A percentile compares a stretch with the other conserved stretches of the same genome.
phyloP scores from a whole-genome alignment of 1,140 invertebrate genomes.

The Anastatus disparis region DNA sequence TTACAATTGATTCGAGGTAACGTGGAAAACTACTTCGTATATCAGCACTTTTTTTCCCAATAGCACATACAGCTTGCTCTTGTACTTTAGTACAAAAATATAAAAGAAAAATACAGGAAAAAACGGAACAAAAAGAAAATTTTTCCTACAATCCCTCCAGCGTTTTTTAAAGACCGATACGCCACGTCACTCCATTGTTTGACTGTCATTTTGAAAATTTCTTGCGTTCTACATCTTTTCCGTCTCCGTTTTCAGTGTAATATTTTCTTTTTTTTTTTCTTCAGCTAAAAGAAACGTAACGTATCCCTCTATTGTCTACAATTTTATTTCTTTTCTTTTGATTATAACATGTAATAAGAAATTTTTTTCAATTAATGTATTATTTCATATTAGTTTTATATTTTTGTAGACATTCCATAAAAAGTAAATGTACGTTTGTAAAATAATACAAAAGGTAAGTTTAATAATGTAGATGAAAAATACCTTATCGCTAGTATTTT shows the following conservation, averaged over 20 bases:
- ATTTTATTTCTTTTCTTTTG: not conserved
- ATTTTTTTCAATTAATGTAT: not conserved
- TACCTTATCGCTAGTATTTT: too few relatives aligned
- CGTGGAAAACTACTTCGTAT: too few relatives aligned
- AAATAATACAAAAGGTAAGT: too few relatives aligned
- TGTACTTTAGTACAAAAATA: slow-evolving; percentile 8
- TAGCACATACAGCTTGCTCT: too few relatives aligned
- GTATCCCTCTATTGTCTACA: not conserved
- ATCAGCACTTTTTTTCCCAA: too few relatives aligned
- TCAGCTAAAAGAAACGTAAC: not conserved
- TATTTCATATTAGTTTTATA: not conserved
- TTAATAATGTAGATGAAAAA: too few relatives aligned
- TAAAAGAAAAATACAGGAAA: slow-evolving; percentile 22
- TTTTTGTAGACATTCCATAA: too few relatives aligned
- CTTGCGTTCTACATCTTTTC: slow-evolving; percentile 42
- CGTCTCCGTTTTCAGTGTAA: slow-evolving; percentile 34
- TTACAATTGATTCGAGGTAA: too few relatives aligned
- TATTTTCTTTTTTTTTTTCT: too few relatives aligned
- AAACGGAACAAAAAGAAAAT: not conserved
- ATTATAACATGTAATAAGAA: too few relatives aligned
- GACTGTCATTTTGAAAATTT: slow-evolving; percentile 42
- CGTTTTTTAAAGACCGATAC: slow-evolving; percentile 8
- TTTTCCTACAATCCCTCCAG: not conserved
- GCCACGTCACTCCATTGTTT: not conserved
- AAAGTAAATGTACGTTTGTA: too few relatives aligned